Percentiles rank a stretch among this genome's conserved stretches.
These are phyloP conservation scores for Andricus curvator DNA, from an alignment of 2,888 invertebrate species.

Conservation along the genomic window DNA sequence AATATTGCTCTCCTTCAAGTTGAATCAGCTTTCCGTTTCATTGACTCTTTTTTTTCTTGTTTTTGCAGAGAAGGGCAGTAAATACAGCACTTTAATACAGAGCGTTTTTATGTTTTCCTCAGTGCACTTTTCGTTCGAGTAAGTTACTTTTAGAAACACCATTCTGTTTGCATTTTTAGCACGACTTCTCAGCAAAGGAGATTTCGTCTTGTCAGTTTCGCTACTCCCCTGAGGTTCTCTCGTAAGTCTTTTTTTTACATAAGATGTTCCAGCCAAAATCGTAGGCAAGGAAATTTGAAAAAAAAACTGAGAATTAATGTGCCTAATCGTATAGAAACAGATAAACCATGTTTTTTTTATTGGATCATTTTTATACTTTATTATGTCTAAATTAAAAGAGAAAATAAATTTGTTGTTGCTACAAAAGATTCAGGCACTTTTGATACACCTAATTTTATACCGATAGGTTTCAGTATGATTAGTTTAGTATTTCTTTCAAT, in stretches of 20 bases:
- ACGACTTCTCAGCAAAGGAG: constrained; percentile 25
- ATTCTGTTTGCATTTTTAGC: constrained; percentile 39
- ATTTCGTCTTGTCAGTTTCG: constrained; percentile 36
- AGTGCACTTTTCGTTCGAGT: constrained; percentile 16
- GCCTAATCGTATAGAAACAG: background rate
- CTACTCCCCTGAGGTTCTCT: constrained; percentile 2
- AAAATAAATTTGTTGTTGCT: background rate
- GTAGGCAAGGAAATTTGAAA: background rate
- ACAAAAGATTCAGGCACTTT: no score
- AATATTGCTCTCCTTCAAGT: constrained; percentile 29
- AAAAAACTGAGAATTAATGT: background rate
- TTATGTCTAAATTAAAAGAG: background rate
- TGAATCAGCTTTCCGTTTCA: constrained; percentile 30
- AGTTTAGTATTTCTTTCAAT: no score
- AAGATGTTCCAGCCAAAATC: background rate
- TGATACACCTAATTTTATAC: no score
- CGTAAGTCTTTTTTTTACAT: constrained; percentile 15
- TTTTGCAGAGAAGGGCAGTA: constrained; percentile 9
- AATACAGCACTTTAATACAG: constrained; percentile 34
- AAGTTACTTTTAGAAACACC: constrained; percentile 38
- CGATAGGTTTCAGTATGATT: no score
- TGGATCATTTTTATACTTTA: background rate
- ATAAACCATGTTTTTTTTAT: background rate
- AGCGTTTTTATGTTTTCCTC: constrained; percentile 34
- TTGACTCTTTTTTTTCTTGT: constrained; percentile 21